Base-by-base conservation (phyloP, 1,140 invertebrate genomes). In the Macrocentrus cingulum region DNA sequence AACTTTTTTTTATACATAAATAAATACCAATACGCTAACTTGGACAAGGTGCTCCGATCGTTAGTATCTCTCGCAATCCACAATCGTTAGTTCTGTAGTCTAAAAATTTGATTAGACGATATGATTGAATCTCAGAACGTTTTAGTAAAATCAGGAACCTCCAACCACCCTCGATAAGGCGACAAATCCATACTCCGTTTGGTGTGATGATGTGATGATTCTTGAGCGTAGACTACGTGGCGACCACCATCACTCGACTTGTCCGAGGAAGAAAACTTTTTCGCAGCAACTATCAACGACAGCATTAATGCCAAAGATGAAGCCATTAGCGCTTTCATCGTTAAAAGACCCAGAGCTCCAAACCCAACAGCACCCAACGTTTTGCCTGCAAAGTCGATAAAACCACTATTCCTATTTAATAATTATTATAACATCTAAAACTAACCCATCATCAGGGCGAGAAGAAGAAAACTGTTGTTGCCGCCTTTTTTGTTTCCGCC, bases 391-490 rank as follows among this genome's bases (percentile, higher is more conserved):
- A 25, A 49, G 34, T 56, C 39, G 9, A 29, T 44, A 52, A 16
- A 51, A 46, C n/a, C n/a, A n/a, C n/a, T n/a, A n/a, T n/a, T n/a
- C n/a, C n/a, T n/a, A n/a, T n/a, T n/a, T n/a, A n/a, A n/a, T 34
- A 36, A 41, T 11, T 22, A 19, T 49, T 23, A 22, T 15, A 8
- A 49, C n/a, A 44, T 18, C 18, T 49, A 19, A 20, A 32, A 77
- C 69, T 83, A 84, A 60, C 87, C 88, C 80, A 90, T 88, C 86
- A 90, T 89, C 23, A 89, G 54, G 0, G 85, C 87, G 70, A 89
- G 77, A 2, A 88, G 74, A 46, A 88, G 69, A 1, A 85, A 60
- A 13, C 81, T 76, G 2, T 80, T 80, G 2, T 72, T 80, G 1
- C 72, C 75, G 2, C 83, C 74, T 48, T 73, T 74, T 58, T 80